Conservation (phyloP, 2,797 vertebrate genomes). For the Melanotaenia maccullochi region DNA sequence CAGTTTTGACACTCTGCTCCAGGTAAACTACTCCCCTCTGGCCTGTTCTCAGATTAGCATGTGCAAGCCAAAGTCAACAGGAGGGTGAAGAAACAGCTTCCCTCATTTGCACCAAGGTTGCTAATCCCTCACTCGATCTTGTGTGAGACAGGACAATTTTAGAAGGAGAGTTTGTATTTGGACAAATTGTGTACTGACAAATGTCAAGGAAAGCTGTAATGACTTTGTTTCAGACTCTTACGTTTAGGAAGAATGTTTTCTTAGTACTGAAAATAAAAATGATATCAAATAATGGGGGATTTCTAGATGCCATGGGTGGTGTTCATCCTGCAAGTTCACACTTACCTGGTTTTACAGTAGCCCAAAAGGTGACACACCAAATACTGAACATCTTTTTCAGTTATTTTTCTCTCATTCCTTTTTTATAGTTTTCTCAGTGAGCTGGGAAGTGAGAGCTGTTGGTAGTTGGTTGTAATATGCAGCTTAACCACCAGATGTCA, state of each 20-base stretch:
- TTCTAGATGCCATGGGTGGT: not conserved
- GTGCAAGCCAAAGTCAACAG: slow-evolving; percentile 78
- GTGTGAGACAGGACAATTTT: slow-evolving; percentile 58
- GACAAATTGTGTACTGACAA: slow-evolving; percentile 19
- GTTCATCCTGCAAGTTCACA: not conserved
- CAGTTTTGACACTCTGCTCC: slow-evolving; percentile 53
- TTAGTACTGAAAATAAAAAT: not conserved
- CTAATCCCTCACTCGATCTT: slow-evolving; percentile 68
- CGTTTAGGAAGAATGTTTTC: not conserved
- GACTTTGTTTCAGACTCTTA: not conserved
- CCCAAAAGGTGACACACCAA: not conserved
- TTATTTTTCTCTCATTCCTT: not conserved
- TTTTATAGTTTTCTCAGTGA: not conserved
- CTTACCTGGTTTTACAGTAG: not conserved
- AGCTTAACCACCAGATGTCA: slow-evolving; percentile 6
- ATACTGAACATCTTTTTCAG: not conserved
- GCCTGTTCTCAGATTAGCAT: slow-evolving; percentile 64
- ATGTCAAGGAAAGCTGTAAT: slow-evolving; percentile 13
- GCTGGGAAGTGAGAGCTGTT: too few species aligned
- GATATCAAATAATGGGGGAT: not conserved
- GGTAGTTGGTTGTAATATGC: not conserved
- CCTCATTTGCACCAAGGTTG: slow-evolving; percentile 70
- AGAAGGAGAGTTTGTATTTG: slow-evolving; percentile 45
- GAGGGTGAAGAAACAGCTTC: slow-evolving; percentile 65
- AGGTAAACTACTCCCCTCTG: slow-evolving; percentile 72